Percentiles rank a stretch among this genome's conserved stretches.
Conservation (phyloP, 2,888 invertebrate genomes). For the Catocala nupta region DNA sequence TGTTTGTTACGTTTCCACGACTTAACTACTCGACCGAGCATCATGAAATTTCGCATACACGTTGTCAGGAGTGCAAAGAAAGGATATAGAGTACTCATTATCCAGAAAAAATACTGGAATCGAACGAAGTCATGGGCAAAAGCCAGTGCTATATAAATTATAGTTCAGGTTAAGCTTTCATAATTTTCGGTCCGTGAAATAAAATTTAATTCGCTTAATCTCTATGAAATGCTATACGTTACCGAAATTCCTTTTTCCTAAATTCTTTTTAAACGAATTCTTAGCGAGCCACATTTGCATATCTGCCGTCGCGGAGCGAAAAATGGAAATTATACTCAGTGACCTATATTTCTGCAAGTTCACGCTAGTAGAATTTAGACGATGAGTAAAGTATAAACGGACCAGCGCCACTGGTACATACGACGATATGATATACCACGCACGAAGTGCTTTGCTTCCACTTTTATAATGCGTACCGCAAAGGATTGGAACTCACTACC, state of each 20-base stretch:
- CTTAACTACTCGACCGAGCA: too few species aligned
- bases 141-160: background rate
- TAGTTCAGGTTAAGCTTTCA: background rate
- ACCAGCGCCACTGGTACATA: too few species aligned
- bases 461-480: too few species aligned
- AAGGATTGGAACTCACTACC: too few species aligned
- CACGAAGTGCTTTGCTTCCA: too few species aligned
- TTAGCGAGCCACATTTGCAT: constrained; percentile 37
- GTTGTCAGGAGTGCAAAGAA: too few species aligned
- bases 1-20: too few species aligned
- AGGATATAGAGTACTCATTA: too few species aligned
- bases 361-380: background rate
- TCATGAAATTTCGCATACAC: too few species aligned
- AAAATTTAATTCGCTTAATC: constrained; percentile 19
- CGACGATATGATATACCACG: too few species aligned
- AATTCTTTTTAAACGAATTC: constrained; percentile 43
- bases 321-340: constrained; percentile 41
- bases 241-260: constrained; percentile 25
- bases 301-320: constrained; percentile 33
- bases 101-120: too few species aligned
- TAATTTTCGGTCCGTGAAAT: background rate
- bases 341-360: constrained; percentile 11
- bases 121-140: too few species aligned
- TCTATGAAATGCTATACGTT: constrained; percentile 9
- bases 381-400: background rate